These are phyloP conservation scores for Laspeyria flexula DNA, from an alignment of 2,888 invertebrate genomes.

Conservation along the genomic window DNA sequence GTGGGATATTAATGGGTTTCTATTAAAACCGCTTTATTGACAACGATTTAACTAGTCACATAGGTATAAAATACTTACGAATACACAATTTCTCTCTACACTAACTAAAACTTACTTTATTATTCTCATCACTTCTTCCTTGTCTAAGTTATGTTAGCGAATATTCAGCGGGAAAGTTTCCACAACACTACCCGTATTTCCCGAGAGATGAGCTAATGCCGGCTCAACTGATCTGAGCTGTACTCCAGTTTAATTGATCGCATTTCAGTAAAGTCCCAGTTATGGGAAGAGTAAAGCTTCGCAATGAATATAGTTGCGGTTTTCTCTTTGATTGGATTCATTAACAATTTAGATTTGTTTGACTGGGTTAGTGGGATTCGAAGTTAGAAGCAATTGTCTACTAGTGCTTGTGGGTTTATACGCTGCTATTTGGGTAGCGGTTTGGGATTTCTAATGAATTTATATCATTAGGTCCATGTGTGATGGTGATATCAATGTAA, in stretches of 20 bases:
- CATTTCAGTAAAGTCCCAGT: constrained; percentile 59
- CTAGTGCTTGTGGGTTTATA: too few relatives aligned
- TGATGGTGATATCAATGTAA: too few relatives aligned
- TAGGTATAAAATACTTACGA: neutral
- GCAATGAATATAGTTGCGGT: constrained; percentile 9
- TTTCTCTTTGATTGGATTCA: neutral
- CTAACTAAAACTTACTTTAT: neutral
- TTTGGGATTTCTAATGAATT: too few relatives aligned
- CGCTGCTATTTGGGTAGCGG: too few relatives aligned
- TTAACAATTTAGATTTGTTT: neutral
- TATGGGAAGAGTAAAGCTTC: constrained; percentile 24
- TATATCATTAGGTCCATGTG: too few relatives aligned
- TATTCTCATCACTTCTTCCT: constrained; percentile 1
- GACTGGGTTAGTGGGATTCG: neutral
- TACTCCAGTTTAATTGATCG: constrained; percentile 58
- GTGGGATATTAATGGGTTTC: too few relatives aligned
- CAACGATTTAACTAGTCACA: too few relatives aligned
- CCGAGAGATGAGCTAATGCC: constrained; percentile 26
- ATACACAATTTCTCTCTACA: neutral
- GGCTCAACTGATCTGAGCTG: constrained; percentile 28
- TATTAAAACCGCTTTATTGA: too few relatives aligned
- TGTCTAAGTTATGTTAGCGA: constrained; percentile 16
- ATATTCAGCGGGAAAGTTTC: constrained; percentile 23
- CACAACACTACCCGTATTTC: constrained; percentile 30
- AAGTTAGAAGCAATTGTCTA: neutral